These are phyloP conservation scores for Aegithalos caudatus DNA, from an alignment of 2,113 vertebrate species.

Conservation along the genomic window DNA sequence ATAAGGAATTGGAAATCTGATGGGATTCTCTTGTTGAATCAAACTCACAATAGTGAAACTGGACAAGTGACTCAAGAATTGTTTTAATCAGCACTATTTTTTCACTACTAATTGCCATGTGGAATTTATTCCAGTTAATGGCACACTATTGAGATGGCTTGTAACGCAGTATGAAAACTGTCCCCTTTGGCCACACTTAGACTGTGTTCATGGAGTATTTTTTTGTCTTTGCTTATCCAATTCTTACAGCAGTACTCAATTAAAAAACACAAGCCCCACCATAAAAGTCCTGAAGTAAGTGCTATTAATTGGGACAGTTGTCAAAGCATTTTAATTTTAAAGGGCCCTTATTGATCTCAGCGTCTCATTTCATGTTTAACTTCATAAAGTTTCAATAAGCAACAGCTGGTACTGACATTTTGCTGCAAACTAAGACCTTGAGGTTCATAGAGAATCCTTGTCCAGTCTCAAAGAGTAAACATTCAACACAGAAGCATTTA, in stretches of 20 bases:
- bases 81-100: neutral
- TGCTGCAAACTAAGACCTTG: neutral
- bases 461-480: neutral
- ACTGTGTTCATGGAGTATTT: neutral
- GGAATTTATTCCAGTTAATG: neutral
- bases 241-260: neutral
- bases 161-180: neutral
- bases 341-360: neutral
- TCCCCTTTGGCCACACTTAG: slow-evolving; percentile 3
- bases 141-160: neutral
- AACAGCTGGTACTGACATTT: neutral
- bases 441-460: neutral
- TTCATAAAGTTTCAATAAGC: neutral
- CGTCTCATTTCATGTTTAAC: neutral
- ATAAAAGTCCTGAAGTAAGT: neutral
- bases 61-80: neutral
- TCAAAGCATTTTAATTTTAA: slow-evolving; percentile 7
- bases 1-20: neutral
- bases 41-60: neutral
- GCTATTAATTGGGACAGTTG: neutral
- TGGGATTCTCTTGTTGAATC: neutral
- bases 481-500: neutral
- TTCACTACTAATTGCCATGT: neutral
- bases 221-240: slow-evolving; percentile 9
- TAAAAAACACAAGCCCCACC: neutral